phyloP scores from a whole-genome alignment of 2,113 vertebrate species.

The Ailurus styani region DNA sequence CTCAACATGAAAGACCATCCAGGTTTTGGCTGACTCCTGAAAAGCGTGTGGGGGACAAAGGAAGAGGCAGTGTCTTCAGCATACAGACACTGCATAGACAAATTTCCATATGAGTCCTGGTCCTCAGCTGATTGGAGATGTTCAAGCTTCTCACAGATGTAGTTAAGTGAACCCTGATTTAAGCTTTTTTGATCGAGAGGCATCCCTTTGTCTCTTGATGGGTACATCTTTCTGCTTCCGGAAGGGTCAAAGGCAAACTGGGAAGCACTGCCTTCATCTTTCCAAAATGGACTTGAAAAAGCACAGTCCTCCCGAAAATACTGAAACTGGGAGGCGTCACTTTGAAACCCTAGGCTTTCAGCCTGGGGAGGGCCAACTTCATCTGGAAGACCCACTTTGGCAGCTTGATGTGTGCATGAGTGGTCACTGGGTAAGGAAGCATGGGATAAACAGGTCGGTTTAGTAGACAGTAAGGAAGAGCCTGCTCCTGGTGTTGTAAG shows the following conservation, averaged over 20 bases:
- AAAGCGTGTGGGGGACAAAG: conserved; percentile 85
- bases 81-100: conserved; percentile 41
- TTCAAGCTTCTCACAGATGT: conserved; percentile 92
- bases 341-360: conserved; percentile 34
- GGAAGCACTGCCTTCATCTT: conserved; percentile 78
- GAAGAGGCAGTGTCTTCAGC: conserved; percentile 58
- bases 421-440: conserved; percentile 6
- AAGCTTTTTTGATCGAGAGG: conserved; percentile 85
- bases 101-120: conserved; percentile 21
- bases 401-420: background rate
- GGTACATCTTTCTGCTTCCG: conserved; percentile 79
- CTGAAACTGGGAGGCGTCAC: conserved; percentile 63
- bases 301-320: conserved; percentile 84
- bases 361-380: conserved; percentile 22
- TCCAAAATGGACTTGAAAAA: conserved; percentile 94
- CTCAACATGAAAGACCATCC: conserved; percentile 97
- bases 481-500: conserved; percentile 64
- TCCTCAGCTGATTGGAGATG: conserved; percentile 81
- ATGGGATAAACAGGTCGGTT: conserved; percentile 21
- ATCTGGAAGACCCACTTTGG: conserved; percentile 9
- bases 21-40: conserved; percentile 85
- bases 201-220: conserved; percentile 37
- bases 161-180: conserved; percentile 90
- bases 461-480: conserved; percentile 51
- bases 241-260: conserved; percentile 78